Base-by-base conservation (phyloP, 2,888 invertebrate genomes). In the Alloscopus bannaensis region DNA sequence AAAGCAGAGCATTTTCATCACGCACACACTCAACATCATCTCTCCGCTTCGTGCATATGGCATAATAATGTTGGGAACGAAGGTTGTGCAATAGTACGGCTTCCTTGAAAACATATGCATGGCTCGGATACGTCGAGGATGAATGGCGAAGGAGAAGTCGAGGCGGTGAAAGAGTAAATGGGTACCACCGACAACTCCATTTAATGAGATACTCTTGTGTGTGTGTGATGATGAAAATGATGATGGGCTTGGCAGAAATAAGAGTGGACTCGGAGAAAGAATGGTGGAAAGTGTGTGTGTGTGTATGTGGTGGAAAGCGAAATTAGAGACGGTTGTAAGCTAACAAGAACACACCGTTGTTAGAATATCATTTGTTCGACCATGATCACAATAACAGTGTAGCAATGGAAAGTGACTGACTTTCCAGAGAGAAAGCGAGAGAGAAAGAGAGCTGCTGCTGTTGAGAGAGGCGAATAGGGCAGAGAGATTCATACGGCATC, bases 131-230 rank as follows among this genome's bases (percentile, higher is more conserved):
- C n/a, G n/a, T n/a, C n/a, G n/a, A n/a, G n/a, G n/a, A n/a, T n/a
- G n/a, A 57, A 6, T 29, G 16, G 22, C 22, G 31, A 26, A n/a
- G n/a, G n/a, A 57, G 28, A 31, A n/a, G 4, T 28, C 55, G 52
- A 62, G 45, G 65, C 16, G 40, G 59, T 47, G 59, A 77, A 64
- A 55, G 52, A 42, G 28, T 76, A 62, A 31, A 68, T 60, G 40
- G 70, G 50, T 59, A 59, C n/a, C n/a, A n/a, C 31, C 76, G 76
- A 77, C 77, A 77, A 70, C 64, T 78, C 57, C 57, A 69, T 73
- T 72, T 80, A 80, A 80, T 80, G 79, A 80, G 79, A 69, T 66
- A 68, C 68, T 68, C 45, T 59, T 65, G 65, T 47, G n/a, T n/a
- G n/a, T n/a, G n/a, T n/a, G n/a, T n/a, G n/a, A n/a, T n/a, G 65